A percentile compares a stretch with the other conserved stretches of the same genome.
Conservation (phyloP, 2,888 invertebrate species). For the Sesia apiformis region DNA sequence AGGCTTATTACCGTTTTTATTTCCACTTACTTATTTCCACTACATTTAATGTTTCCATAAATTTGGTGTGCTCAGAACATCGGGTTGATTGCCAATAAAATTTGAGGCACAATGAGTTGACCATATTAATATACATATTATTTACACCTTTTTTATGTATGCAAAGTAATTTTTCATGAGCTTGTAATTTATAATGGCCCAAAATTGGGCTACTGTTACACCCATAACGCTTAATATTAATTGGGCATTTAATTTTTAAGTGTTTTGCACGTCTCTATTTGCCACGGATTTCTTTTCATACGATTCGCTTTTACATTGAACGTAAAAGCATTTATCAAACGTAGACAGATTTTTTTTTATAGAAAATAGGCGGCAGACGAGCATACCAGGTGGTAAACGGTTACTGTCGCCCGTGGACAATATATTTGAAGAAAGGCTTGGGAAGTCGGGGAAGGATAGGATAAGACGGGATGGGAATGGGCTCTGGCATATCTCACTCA, state of each 20-base stretch:
- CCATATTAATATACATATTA: slow-evolving; percentile 34
- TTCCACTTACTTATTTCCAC: slow-evolving; percentile 31
- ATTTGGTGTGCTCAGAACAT: slow-evolving; percentile 32
- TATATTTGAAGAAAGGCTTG: no score
- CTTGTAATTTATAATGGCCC: background rate
- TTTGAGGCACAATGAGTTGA: slow-evolving; percentile 29
- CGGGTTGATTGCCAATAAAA: slow-evolving; percentile 52
- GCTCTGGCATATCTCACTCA: no score
- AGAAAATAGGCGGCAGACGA: no score
- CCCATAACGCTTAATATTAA: background rate
- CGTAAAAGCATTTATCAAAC: no score
- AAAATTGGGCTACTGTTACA: background rate
- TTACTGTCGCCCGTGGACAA: no score
- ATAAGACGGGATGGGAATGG: no score
- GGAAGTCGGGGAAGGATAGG: no score
- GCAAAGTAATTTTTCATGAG: slow-evolving; percentile 16
- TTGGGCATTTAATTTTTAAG: background rate
- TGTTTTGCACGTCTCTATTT: background rate
- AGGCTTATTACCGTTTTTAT: slow-evolving; percentile 29
- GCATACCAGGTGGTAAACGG: no score
- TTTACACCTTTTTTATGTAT: slow-evolving; percentile 46
- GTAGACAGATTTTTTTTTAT: no score
- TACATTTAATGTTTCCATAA: slow-evolving; percentile 43
- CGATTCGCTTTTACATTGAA: no score
- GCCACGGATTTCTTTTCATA: no score